Evolutionary conservation across 2,113 vertebrate genomes (phyloP), one percentile per base, ranked within the genome.

Genomic region (Chaetorhynchus papuensis): DNA sequence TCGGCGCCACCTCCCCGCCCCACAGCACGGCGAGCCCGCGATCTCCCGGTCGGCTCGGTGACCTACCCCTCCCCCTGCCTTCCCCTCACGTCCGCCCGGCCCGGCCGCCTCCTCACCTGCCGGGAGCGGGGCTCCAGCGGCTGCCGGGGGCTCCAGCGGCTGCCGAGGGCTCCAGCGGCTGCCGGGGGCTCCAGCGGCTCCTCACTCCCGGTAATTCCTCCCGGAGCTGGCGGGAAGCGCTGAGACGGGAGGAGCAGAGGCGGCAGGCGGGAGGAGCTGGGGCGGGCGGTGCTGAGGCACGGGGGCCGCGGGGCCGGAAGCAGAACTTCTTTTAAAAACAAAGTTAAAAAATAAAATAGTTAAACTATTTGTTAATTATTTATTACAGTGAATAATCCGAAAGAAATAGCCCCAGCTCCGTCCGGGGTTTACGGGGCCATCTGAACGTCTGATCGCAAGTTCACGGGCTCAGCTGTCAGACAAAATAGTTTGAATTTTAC

Each of bases 301-400:
- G 63, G 33, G 12, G 1, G 0, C 22, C 1, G 27, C 27, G 11
- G 14, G 31, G 10, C 66, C 76, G 76, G 86, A 81, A 89, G 15
- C 13, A 13, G 8, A 19, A 7, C 8, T 26, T 22, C 2, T 13
- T 15, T 15, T 7, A 3, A 31, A 53, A 85, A 30, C 49, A 20
- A 56, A 23, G 5, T 7, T 1, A 17, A 15, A 41, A n/a, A 12
- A n/a, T 39, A 39, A 23, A 18, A 4, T 3, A 33, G 27, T 31
- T n/a, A 21, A 45, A 15, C 41, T 27, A 27, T 19, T 54, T 52
- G 4, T 26, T 33, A 0, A 15, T 47, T 27, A 27, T 19, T 54
- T 52, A 5, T 26, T 33, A 0, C 3, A 0, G 22, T 4, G 20
- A 11, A 7, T 37, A 30, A 60, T 15, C 11, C 2, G 15, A 17